Evolutionary conservation across 2,113 vertebrate genomes (phyloP).

Genomic region (Podarcis raffonei): DNA sequence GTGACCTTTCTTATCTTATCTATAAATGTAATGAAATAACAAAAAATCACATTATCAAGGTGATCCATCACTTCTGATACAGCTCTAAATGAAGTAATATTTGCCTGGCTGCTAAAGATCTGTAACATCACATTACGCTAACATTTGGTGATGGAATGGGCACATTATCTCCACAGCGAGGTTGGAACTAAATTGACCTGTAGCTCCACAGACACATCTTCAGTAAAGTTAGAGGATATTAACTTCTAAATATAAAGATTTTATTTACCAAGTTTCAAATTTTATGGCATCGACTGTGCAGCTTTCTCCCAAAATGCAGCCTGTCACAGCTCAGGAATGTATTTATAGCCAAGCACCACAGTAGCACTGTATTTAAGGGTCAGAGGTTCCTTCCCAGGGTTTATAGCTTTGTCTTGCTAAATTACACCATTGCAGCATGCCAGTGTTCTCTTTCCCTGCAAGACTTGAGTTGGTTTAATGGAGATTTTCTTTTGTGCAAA

Average conservation of each 20-base stretch:
- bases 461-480: not conserved
- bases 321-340: not conserved
- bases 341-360: not conserved
- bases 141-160: not conserved
- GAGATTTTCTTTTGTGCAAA: not conserved
- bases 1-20: slow-evolving; percentile 10
- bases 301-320: not conserved
- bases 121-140: not conserved
- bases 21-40: slow-evolving; percentile 14
- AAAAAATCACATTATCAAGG: slow-evolving; percentile 4
- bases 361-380: not conserved
- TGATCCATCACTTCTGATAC: not conserved
- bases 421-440: not conserved
- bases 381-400: not conserved
- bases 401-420: slow-evolving; percentile 25
- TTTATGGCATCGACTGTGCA: not conserved
- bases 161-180: not conserved
- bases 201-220: not conserved
- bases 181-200: slow-evolving; percentile 15
- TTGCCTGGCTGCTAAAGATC: not conserved
- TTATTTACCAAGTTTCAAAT: slow-evolving; percentile 13
- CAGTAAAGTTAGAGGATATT: slow-evolving; percentile 8
- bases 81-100: slow-evolving; percentile 7
- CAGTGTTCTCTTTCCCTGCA: not conserved
- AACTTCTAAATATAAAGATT: slow-evolving; percentile 14